Percentiles rank a stretch among this genome's conserved stretches.
These are phyloP conservation scores for Conops quadrifasciatus DNA, from an alignment of 2,888 invertebrate genomes.

Conservation along the genomic window DNA sequence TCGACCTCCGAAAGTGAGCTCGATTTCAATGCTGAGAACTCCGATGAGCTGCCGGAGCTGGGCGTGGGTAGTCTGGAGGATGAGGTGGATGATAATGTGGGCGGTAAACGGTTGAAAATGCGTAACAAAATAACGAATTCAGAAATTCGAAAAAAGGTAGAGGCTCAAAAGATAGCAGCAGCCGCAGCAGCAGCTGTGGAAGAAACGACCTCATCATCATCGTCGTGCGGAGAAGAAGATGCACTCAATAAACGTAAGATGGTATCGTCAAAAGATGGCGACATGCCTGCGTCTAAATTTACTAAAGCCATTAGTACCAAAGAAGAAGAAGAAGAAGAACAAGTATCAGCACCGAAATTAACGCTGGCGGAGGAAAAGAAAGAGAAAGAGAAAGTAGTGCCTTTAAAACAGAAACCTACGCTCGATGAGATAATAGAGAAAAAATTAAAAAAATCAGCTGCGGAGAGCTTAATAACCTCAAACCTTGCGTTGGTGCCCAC, in stretches of 20 bases:
- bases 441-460: constrained; percentile 54
- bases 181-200: constrained; percentile 55
- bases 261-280: constrained; percentile 49
- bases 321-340: constrained; percentile 9
- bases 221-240: constrained; percentile 61
- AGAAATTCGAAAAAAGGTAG: constrained; percentile 59
- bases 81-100: constrained; percentile 55
- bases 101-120: constrained; percentile 63
- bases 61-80: constrained; percentile 39
- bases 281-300: background rate
- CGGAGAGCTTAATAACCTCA: constrained; percentile 40
- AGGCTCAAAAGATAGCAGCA: constrained; percentile 55
- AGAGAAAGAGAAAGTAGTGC: background rate
- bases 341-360: background rate
- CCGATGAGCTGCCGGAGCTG: constrained; percentile 61
- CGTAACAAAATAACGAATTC: constrained; percentile 56
- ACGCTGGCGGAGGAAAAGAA: background rate
- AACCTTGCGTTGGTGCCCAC: background rate
- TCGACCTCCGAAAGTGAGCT: constrained; percentile 61
- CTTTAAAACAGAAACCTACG: constrained; percentile 51
- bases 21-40: constrained; percentile 66
- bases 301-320: background rate
- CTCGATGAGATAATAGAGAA: constrained; percentile 58
- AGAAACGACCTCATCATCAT: constrained; percentile 59
- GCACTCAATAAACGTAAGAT: constrained; percentile 50